These are phyloP conservation scores for Actinopyga echinites DNA, from an alignment of 53 echinoderm and acorn worm genomes.

Conservation along the genomic window DNA sequence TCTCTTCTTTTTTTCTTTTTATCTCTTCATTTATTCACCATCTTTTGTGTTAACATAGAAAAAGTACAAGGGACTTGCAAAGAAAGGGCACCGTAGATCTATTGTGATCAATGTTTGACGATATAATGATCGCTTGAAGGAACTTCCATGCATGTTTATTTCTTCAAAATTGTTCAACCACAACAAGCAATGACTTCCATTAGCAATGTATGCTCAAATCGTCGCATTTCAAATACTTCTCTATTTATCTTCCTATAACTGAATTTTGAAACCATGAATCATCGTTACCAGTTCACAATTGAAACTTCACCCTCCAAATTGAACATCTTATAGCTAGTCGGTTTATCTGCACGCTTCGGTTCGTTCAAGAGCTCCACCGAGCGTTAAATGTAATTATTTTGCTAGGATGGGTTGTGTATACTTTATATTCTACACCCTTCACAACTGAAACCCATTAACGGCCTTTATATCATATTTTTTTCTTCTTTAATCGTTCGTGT, in stretches of 20 bases:
- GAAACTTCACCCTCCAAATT: background rate
- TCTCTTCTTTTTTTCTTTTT: no score
- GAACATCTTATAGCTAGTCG: background rate
- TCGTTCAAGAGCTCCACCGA: background rate
- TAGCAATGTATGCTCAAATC: constrained; percentile 21
- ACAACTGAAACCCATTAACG: constrained; percentile 22
- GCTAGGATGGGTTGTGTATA: constrained; percentile 18
- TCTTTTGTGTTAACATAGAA: no score
- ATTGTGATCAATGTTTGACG: no score
- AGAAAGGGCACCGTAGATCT: no score
- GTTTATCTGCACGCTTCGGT: constrained; percentile 16
- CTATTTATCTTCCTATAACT: constrained; percentile 17
- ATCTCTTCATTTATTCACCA: no score
- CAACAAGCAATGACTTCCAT: background rate
- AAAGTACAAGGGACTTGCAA: no score
- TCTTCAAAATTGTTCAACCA: no score
- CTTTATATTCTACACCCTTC: constrained; percentile 18
- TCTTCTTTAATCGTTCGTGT: constrained; percentile 17
- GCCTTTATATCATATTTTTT: constrained; percentile 8
- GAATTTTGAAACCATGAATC: constrained; percentile 12
- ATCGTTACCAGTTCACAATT: background rate
- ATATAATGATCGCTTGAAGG: no score
- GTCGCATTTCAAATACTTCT: constrained; percentile 7
- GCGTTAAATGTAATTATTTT: constrained; percentile 31
- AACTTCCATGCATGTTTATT: no score